phyloP scores from a whole-genome alignment of 2,888 invertebrate genomes.

The Hololepta plana region DNA sequence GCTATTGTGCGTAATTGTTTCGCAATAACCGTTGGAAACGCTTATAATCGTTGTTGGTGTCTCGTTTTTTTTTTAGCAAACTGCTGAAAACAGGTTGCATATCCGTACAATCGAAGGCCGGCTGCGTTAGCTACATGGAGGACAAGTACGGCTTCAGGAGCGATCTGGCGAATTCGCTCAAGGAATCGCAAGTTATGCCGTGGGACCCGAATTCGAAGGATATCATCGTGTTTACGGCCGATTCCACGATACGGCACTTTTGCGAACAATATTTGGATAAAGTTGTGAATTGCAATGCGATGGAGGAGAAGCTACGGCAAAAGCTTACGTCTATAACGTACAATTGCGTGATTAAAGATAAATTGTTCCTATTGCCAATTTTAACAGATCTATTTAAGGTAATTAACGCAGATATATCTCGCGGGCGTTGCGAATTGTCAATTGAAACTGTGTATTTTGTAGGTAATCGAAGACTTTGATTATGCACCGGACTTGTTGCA shows the following conservation, averaged over 20 bases:
- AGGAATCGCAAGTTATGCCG: slow-evolving; percentile 47
- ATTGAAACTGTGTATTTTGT: slow-evolving; percentile 8
- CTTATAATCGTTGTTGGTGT: not conserved
- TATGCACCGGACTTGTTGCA: slow-evolving; percentile 35
- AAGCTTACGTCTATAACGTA: slow-evolving; percentile 50
- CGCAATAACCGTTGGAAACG: too few species aligned
- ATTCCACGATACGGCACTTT: slow-evolving; percentile 50
- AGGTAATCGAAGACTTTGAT: slow-evolving; percentile 16
- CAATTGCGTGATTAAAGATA: slow-evolving; percentile 66
- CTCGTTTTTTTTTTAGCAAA: not conserved
- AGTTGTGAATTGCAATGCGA: slow-evolving; percentile 17
- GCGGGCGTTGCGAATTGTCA: not conserved
- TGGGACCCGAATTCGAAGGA: slow-evolving; percentile 49
- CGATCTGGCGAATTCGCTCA: slow-evolving; percentile 61
- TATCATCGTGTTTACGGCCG: slow-evolving; percentile 58
- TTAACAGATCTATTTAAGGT: slow-evolving; percentile 55
- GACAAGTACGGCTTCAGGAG: slow-evolving; percentile 71
- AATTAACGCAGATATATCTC: slow-evolving; percentile 14
- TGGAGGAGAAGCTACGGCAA: slow-evolving; percentile 33
- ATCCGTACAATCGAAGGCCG: slow-evolving; percentile 77
- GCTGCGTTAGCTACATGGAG: slow-evolving; percentile 70
- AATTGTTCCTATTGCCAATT: slow-evolving; percentile 53
- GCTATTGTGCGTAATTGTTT: slow-evolving; percentile 38
- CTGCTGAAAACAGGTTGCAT: slow-evolving; percentile 32
- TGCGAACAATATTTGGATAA: slow-evolving; percentile 32